A percentile compares a stretch with the other conserved stretches of the same genome.
phyloP scores from a whole-genome alignment of 2,113 vertebrate species.

The Spheniscus mendiculus region DNA sequence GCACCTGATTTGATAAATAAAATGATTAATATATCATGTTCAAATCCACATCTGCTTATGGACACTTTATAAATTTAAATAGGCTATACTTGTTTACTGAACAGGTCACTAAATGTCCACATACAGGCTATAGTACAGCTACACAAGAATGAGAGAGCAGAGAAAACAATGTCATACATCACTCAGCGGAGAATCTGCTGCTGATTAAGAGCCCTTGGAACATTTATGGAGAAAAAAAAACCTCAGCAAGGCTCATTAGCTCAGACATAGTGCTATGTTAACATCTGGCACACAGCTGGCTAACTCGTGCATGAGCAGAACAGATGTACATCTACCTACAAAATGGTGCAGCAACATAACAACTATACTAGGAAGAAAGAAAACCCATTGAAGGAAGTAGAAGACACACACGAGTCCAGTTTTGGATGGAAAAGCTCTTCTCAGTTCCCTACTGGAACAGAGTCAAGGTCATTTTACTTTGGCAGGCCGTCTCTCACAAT shows the following conservation, averaged over 20 bases:
- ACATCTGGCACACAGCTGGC: slow-evolving; percentile 57
- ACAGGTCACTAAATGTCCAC: background rate
- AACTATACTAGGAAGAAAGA: background rate
- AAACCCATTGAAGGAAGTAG: background rate
- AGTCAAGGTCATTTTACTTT: background rate
- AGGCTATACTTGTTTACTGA: background rate
- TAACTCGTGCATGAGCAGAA: background rate
- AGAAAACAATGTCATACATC: background rate
- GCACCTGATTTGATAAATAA: background rate
- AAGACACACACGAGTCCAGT: background rate
- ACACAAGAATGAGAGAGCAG: background rate
- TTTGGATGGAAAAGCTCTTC: background rate
- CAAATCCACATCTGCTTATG: background rate
- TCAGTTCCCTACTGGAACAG: background rate
- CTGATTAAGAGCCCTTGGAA: background rate
- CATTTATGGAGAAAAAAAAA: background rate
- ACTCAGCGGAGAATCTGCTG: background rate
- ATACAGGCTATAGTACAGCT: background rate
- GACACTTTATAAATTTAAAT: background rate
- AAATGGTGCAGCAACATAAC: background rate
- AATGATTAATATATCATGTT: background rate
- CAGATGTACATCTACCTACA: background rate
- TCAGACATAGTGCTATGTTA: background rate
- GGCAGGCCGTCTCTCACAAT: background rate
- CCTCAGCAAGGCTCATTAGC: background rate